Base-by-base conservation (phyloP, 1,140 invertebrate species). In the Temnothorax nylanderi region DNA sequence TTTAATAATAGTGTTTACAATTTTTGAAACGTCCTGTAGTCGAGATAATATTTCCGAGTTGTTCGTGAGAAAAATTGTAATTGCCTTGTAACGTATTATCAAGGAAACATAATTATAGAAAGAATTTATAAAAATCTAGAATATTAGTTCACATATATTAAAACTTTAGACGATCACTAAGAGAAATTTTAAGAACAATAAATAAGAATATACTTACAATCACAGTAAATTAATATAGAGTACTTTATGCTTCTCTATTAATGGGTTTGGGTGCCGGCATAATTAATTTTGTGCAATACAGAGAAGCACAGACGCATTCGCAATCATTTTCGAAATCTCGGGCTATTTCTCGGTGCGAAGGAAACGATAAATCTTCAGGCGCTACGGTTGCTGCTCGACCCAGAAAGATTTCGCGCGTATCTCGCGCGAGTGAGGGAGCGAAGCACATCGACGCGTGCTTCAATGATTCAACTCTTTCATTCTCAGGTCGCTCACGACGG, bases 351-450 rank as follows among this genome's bases (percentile, higher is more conserved):
- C 26, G 26, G 69, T 16, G 32, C 69, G 18, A 75, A 37, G 69
- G 69, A 60, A 75, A 21, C 69, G 56, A 84, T 84, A 74, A 84
- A 84, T 84, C 54, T 84, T 47, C 11, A 71, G 13, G n/a, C 3
- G 16, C 67, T 74, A n/a, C 34, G 51, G 37, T 58, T 44, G 51
- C 51, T 11, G 37, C 26, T 26, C 80, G 80, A 84, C 69, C 80
- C 56, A 84, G 80, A 84, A 84, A 82, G 78, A 74, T 82, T 34
- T 82, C 13, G 7, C 67, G 41, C 67, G 54, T 44, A 58, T 47
- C 54, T 47, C 18, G 54, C 26, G 80, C 26, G 80, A 82, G 41
- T 49, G 41, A 49, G 2, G 4, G 51, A 49, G 62, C 64, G 37
- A 54, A 54, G 21, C 37, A 81, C 49, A 72, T 72, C 37, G 49